Base-by-base conservation (phyloP, 1,140 invertebrate genomes). In the Scaptodrosophila lebanonensis region DNA sequence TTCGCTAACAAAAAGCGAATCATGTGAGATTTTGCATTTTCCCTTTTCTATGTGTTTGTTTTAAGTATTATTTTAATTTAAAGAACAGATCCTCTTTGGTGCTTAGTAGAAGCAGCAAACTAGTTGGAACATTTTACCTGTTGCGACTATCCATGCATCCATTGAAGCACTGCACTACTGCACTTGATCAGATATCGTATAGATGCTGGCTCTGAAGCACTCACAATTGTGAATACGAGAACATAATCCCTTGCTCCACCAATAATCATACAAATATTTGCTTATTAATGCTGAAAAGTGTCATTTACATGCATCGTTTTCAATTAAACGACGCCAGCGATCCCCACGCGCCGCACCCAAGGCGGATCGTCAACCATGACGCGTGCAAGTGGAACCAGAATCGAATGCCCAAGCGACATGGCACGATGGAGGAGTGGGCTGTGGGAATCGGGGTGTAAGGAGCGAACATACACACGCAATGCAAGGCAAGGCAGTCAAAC, bases 211-310 rank as follows among this genome's bases (percentile, higher is more conserved):
- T 44, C 32, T 29, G 8, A 25, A 54, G 61, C 66, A 59, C 67
- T 54, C 66, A 54, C 58, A 52, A 43, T 42, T 72, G 42, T n/a
- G n/a, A n/a, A n/a, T n/a, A n/a, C n/a, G n/a, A n/a, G 43, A 59
- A 63, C 61, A 45, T 82, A 82, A 82, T 82, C 75, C 75, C 58
- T 38, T 48, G 75, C 73, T 75, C 61, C 65, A 82, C 60, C 75
- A 82, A 82, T 82, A 82, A 82, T 82, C 75, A 82, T 82, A 82
- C 75, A 82, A 82, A 82, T 82, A 82, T 82, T 82, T 82, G 68
- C 79, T 83, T 83, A 83, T 83, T 77, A 83, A 83, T 83, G 77
- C 77, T 83, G 79, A 83, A 83, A 83, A 83, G 77, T 83, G 79
- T 83, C 77, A 83, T 83, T 83, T 83, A 83, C 77, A 83, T 83